Base-by-base conservation (phyloP, 2,113 vertebrate genomes). In the Empidonax traillii region DNA sequence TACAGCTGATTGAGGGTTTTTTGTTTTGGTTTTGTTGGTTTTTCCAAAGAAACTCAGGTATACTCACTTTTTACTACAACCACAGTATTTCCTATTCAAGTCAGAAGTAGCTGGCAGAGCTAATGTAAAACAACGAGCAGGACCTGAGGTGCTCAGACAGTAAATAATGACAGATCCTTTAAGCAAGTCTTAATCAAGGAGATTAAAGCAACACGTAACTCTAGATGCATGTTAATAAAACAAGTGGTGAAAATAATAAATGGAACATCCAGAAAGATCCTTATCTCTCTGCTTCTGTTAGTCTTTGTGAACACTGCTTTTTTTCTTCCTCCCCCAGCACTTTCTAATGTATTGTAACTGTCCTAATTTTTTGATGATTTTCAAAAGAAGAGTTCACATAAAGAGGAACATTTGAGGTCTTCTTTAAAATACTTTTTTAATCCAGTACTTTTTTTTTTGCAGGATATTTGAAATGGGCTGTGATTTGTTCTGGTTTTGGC, bases 121-220 rank as follows among this genome's bases (percentile, higher is more conserved):
- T 93, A 97, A 97, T 53, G 62, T 94, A 87, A 95, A 97, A 94
- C 63, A 96, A 97, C 96, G 98, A 94, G 86, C 72, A 92, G 73
- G 81, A 97, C 93, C 96, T 94, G 95, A 92, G 96, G 98, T 97
- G 96, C 65, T 94, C 94, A 97, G 97, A 98, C 81, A 97, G 98
- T 98, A 98, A 98, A 98, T 98, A 98, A 97, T 84, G 98, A 97
- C 97, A 97, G 67, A 97, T 97, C 95, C 98, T 99, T 98, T 99
- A 98, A 99, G 98, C 98, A 97, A 97, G 90, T 98, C 98, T 98
- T 99, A 98, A 99, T 99, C 98, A 98, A 97, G 58, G 91, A 98
- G 98, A 99, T 98, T 99, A 99, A 98, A 97, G 97, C 93, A 96
- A 97, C 97, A 90, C 96, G 98, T 98, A 98, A 99, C 96, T 96